phyloP scores from a whole-genome alignment of 2,888 invertebrate species.

The Trichopoda pennipes region DNA sequence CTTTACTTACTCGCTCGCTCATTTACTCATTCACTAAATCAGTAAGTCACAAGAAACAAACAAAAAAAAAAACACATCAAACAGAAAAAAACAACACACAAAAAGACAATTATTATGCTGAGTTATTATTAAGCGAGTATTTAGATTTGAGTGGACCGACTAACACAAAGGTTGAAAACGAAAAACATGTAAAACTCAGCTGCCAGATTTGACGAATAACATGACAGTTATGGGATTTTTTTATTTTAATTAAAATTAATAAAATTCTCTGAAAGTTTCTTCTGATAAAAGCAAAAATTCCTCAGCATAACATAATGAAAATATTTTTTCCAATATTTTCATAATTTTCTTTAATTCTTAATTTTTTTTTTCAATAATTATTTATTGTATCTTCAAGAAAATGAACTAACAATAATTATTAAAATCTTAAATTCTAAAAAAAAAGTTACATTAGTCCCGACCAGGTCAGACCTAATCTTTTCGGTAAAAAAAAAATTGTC shows the following conservation, averaged over 20 bases:
- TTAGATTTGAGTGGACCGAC: slow-evolving; percentile 50
- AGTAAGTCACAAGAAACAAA: slow-evolving; percentile 22
- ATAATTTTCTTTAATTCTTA: too few species aligned
- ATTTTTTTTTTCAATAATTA: too few species aligned
- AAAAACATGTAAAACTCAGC: neutral
- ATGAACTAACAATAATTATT: too few species aligned
- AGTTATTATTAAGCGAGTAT: slow-evolving; percentile 54
- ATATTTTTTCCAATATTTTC: too few species aligned
- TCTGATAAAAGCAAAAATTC: neutral
- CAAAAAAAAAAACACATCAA: too few species aligned
- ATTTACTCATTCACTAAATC: slow-evolving; percentile 45
- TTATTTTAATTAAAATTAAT: neutral
- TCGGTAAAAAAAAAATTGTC: too few species aligned
- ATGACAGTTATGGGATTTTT: slow-evolving; percentile 18
- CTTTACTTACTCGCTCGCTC: slow-evolving; percentile 51
- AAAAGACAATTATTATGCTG: slow-evolving; percentile 47
- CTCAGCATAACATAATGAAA: too few species aligned
- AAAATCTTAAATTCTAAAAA: too few species aligned
- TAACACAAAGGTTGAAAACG: slow-evolving; percentile 22
- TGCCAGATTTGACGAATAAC: slow-evolving; percentile 36
- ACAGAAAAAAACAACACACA: slow-evolving; percentile 18
- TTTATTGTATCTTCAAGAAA: too few species aligned
- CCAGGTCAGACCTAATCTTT: too few species aligned
- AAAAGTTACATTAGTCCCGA: too few species aligned
- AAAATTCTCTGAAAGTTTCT: neutral